These are phyloP conservation scores for Menidia beryllina DNA, from an alignment of 2,113 vertebrate genomes.

Conservation along the genomic window DNA sequence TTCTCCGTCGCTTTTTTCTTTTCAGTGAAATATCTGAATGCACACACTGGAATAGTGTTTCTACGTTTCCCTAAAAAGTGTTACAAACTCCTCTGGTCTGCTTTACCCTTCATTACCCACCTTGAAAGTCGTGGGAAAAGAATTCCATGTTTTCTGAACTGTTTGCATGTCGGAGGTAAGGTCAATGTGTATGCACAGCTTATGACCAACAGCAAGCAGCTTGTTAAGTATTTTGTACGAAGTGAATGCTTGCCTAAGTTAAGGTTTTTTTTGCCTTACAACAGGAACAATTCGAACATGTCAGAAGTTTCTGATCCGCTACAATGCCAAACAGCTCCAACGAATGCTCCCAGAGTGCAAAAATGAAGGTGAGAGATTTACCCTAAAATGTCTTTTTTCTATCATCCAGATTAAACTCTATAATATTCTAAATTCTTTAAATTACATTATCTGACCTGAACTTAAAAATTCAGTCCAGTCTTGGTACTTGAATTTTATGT, in stretches of 20 bases:
- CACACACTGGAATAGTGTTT: constrained; percentile 90
- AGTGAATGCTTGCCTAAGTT: not conserved
- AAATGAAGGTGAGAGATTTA: constrained; percentile 83
- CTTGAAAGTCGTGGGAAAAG: constrained; percentile 84
- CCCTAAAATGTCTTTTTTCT: too few relatives aligned
- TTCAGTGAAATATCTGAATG: constrained; percentile 94
- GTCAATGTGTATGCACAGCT: not conserved
- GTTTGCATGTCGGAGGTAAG: constrained; percentile 92
- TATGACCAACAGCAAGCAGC: not conserved
- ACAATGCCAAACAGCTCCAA: constrained; percentile 89
- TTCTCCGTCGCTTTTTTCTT: not conserved
- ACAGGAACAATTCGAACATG: constrained; percentile 95
- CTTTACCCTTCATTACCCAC: constrained; percentile 88
- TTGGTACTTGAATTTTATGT: not conserved
- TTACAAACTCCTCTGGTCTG: constrained; percentile 89
- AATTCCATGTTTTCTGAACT: constrained; percentile 87
- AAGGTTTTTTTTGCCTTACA: not conserved
- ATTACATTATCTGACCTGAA: too few relatives aligned
- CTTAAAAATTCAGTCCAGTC: too few relatives aligned
- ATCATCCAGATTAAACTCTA: too few relatives aligned
- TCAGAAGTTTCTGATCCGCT: constrained; percentile 93
- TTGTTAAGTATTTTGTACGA: not conserved
- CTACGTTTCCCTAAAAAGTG: constrained; percentile 89
- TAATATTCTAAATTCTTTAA: not conserved
- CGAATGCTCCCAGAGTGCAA: constrained; percentile 86